Evolutionary conservation across 2,888 invertebrate species (phyloP).

Genomic region (Nesidiocoris tenuis): DNA sequence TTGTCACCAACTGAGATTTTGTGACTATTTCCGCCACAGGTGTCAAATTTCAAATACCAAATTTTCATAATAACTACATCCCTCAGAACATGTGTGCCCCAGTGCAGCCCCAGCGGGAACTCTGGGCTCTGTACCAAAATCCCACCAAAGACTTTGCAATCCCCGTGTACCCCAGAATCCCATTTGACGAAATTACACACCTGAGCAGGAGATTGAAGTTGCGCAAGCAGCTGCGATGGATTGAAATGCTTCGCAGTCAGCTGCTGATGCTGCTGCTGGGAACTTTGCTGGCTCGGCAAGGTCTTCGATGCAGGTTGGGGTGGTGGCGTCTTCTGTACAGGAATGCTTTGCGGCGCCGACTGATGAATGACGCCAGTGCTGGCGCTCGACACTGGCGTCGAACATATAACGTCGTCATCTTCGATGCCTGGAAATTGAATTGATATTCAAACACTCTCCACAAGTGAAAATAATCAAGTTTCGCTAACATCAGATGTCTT

Average conservation of each 20-base stretch:
- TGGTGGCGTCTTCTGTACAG: slow-evolving; percentile 32
- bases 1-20: not conserved
- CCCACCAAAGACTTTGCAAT: too few relatives aligned
- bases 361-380: not conserved
- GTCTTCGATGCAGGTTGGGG: slow-evolving; percentile 26
- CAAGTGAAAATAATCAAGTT: not conserved
- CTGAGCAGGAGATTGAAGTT: slow-evolving; percentile 50
- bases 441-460: not conserved
- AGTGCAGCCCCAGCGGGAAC: too few relatives aligned
- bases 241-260: slow-evolving; percentile 47
- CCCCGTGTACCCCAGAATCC: too few relatives aligned
- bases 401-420: slow-evolving; percentile 63
- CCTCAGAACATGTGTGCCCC: too few relatives aligned
- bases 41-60: too few relatives aligned
- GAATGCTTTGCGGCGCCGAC: slow-evolving; percentile 34
- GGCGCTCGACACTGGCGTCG: slow-evolving; percentile 17
- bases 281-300: slow-evolving; percentile 43
- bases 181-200: too few relatives aligned
- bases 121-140: too few relatives aligned
- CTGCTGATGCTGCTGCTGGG: slow-evolving; percentile 35
- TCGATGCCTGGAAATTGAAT: slow-evolving; percentile 57
- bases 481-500: too few relatives aligned
- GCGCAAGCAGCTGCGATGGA: slow-evolving; percentile 55
- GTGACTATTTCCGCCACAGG: too few relatives aligned
- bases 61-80: too few relatives aligned